Base-by-base conservation (phyloP, 2,113 vertebrate species). In the Erinaceus europaeus region DNA sequence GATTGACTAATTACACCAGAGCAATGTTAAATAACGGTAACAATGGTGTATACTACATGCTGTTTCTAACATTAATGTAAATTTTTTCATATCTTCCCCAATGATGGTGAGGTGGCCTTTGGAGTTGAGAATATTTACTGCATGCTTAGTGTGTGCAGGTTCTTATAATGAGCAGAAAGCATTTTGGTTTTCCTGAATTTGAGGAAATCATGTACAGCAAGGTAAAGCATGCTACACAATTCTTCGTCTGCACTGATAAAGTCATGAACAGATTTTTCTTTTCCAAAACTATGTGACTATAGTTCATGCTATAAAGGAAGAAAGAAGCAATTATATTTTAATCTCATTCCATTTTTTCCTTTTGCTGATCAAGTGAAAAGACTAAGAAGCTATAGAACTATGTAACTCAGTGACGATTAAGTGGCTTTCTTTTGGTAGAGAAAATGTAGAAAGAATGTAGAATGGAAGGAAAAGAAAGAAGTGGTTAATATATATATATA, bases 341-440 rank as follows among this genome's bases (percentile, higher is more conserved):
- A 83, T 86, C 84, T 76, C 82, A 36, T 57, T 67, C 84, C 88
- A 36, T 59, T 90, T 91, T 94, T 71, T 62, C 65, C 27, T 88
- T 93, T 92, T 75, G 67, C 85, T 75, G 73, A 78, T 90, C 62
- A 88, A 93, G 32, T 79, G 65, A 86, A 90, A 91, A 88, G 61
- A 73, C 67, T 53, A 59, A 75, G 34, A 82, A 89, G 46, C 32
- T 67, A 46, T 57, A 53, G 36, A 71, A 87, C 78, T 53, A 1
- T n/a, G 29, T 53, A 65, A 52, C 23, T 8, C 25, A 27, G n/a
- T 57, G 23, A 23, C 32, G 48, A 88, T 48, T 72, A 72, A 91
- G 18, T 61, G 42, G 74, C n/a, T 55, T 53, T 42, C 81, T 86
- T 94, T 89, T 64, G 9, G 52, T 67, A 78, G 36, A 79, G 50